These are phyloP conservation scores for Shargacucullia verbasci DNA, from an alignment of 2,888 invertebrate species.

Conservation along the genomic window DNA sequence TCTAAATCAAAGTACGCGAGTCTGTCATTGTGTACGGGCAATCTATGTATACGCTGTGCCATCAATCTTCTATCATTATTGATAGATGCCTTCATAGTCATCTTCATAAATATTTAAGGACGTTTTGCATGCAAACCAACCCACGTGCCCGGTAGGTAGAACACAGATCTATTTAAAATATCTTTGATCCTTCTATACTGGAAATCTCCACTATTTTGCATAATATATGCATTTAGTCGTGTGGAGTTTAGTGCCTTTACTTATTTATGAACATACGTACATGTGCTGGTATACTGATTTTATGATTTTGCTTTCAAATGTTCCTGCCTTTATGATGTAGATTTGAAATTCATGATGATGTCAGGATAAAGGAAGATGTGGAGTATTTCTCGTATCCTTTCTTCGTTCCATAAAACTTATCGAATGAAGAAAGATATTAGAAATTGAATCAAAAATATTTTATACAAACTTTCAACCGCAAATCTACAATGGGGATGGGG, in stretches of 20 bases:
- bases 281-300: slow-evolving; percentile 14
- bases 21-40: slow-evolving; percentile 17
- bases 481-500: no score
- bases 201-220: slow-evolving; percentile 59
- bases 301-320: slow-evolving; percentile 15
- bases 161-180: slow-evolving; percentile 56
- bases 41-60: slow-evolving; percentile 31
- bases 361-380: background rate
- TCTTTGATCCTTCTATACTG: slow-evolving; percentile 63
- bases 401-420: no score
- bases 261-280: slow-evolving; percentile 41
- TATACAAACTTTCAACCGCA: no score
- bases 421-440: no score
- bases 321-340: background rate
- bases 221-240: slow-evolving; percentile 64
- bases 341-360: slow-evolving; percentile 1
- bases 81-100: slow-evolving; percentile 57
- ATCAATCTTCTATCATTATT: slow-evolving; percentile 58
- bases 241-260: slow-evolving; percentile 48
- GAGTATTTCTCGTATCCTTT: background rate
- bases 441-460: no score
- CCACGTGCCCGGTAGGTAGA: slow-evolving; percentile 49
- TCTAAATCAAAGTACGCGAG: slow-evolving; percentile 33
- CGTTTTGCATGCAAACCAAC: slow-evolving; percentile 47
- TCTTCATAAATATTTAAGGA: slow-evolving; percentile 66